Percentiles rank a stretch among this genome's conserved stretches.
Evolutionary conservation across 1,140 invertebrate genomes (phyloP).

Genomic region (Agrilus planipennis): DNA sequence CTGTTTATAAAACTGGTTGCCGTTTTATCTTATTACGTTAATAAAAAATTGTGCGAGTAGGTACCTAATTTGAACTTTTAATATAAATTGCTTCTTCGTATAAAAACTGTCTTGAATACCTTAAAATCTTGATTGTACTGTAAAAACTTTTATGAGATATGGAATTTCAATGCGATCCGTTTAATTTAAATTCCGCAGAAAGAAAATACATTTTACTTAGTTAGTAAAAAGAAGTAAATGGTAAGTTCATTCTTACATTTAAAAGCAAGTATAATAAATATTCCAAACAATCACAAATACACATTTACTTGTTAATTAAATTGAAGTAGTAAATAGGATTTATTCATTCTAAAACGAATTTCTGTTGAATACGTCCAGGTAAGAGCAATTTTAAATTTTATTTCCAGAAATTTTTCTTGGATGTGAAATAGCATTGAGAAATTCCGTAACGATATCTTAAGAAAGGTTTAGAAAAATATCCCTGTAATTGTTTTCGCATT

Average conservation of each 20-base stretch:
- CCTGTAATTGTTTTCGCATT: not conserved
- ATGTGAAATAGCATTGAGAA: no score
- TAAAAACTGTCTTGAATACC: no score
- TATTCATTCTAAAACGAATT: not conserved
- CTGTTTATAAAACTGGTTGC: no score
- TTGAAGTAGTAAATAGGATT: not conserved
- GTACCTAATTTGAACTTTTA: no score
- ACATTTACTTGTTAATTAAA: not conserved
- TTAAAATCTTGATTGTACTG: no score
- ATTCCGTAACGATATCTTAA: no score
- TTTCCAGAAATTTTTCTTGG: not conserved
- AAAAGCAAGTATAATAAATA: not conserved
- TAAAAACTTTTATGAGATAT: no score
- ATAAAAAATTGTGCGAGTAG: no score
- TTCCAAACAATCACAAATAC: not conserved
- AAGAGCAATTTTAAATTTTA: not conserved
- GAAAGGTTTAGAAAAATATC: not conserved
- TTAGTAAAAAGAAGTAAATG: not conserved
- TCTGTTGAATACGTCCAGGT: not conserved
- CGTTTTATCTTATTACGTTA: no score
- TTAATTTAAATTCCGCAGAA: not conserved
- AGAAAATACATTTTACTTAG: not conserved
- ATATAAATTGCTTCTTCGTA: no score
- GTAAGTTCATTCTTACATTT: not conserved
- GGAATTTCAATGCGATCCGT: no score